Evolutionary conservation across 2,888 invertebrate species (phyloP), one percentile per base, ranked within the genome.

Genomic region (Pedicia rivosa): DNA sequence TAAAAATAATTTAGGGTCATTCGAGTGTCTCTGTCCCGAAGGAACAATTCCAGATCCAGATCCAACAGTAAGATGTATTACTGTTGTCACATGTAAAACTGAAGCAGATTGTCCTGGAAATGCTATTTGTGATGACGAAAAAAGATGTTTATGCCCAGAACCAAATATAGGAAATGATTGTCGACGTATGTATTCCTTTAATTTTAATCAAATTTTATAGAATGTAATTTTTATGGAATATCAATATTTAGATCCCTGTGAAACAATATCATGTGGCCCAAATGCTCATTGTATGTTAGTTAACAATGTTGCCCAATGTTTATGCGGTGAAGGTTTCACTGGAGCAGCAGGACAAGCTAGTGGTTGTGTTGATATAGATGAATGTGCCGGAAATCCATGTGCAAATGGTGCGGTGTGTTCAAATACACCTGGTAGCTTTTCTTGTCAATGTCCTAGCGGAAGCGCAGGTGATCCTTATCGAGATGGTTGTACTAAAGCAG

Each of bases 141-240:
- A 75, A 40, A 72, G 81, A 49, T 91, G 91, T 54, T 57, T 86
- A 25, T 91, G 91, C 50, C 90, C 88, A 3, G 86, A 86, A 51
- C 91, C 91, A 1, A 90, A 90, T 54, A 67, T 86, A 47, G 91
- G 90, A 48, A 84, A 87, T 49, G 86, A 88, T 52, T 91, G 91
- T 50, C 73, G 88, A 60, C 90, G 84, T 84, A 70, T 74, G 81
- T 69, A n/a, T 26, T 31, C 29, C 35, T 10, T 13, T 8, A 28
- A 14, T 13, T 9, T 28, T 26, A 12, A 30, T 17, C 14, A 16
- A 15, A n/a, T 22, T 14, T 26, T 17, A 15, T 10, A 12, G 12
- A 7, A 24, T 24, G 8, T 24, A 7, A 24, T 24, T 24, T 24
- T 41, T n/a, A n/a, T n/a, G n/a, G n/a, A n/a, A n/a, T n/a, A 40